Base-by-base conservation (phyloP, 2,797 vertebrate genomes). In the Neoniphon sammara region DNA sequence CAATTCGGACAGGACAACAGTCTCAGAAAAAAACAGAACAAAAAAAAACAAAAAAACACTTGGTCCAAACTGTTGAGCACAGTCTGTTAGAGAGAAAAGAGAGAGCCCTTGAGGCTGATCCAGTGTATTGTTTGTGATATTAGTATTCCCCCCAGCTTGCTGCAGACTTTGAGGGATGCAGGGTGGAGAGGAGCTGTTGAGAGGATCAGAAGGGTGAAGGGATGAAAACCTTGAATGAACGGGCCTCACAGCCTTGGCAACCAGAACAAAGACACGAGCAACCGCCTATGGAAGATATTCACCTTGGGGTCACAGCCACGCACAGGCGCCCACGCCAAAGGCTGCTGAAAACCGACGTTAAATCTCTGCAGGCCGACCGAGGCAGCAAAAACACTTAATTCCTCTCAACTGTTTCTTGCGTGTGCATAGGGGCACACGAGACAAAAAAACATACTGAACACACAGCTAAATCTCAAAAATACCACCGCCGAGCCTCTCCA, bases 141-240 rank as follows among this genome's bases (percentile, higher is more conserved):
- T 85, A 85, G 86, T 78, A 89, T 91, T 91, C 85, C 55, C 67
- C 42, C 1, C 21, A 36, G 70, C 62, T 50, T 1, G 49, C 49
- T 34, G 47, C 70, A n/a, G 52, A 21, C 64, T 85, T 77, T 70
- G 47, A 82, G 67, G 66, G 62, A 74, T 39, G 14, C 44, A 52
- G 31, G 23, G 25, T 0, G 52, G 64, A 67, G 73, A 17, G 1
- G 30, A 67, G 57, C 18, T 1, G 25, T 46, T 49, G 67, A 56
- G 59, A 14, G 73, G 66, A 73, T 68, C 55, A 70, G 71, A 64
- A 58, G 53, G 68, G 81, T 62, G 72, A 75, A 59, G 66, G 83
- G 68, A 47, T 70, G 55, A 65, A 86, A 78, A 76, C 49, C 23
- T 66, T 78, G 62, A 84, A 80, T 66, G 55, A 76, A 76, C 0